A percentile compares a stretch with the other conserved stretches of the same genome.
phyloP scores from a whole-genome alignment of 2,888 invertebrate genomes.

The Epinotia ramella region DNA sequence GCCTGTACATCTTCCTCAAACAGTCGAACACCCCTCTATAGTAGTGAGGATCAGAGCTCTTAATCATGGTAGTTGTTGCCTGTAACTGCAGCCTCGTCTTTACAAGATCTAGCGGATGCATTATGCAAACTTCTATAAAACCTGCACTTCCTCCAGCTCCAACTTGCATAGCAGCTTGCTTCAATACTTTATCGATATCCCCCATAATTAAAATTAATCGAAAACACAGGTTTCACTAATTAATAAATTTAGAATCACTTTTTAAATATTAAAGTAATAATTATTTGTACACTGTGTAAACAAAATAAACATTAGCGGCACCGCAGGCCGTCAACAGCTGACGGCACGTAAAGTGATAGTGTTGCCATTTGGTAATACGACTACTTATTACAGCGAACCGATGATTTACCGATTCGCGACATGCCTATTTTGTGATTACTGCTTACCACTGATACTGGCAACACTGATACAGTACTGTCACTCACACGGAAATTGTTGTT shows the following conservation, averaged over 20 bases:
- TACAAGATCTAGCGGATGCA: conserved; percentile 97
- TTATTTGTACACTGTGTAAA: conserved; percentile 15
- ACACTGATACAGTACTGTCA: conserved; percentile 48
- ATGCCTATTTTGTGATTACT: background rate
- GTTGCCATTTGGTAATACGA: conserved; percentile 19
- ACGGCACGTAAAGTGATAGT: conserved; percentile 12
- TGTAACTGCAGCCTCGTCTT: conserved; percentile 90
- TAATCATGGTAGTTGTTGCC: conserved; percentile 58
- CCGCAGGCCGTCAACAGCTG: conserved; percentile 18
- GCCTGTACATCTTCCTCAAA: conserved; percentile 93
- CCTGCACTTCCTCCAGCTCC: conserved; percentile 96
- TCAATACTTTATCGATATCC: conserved; percentile 79
- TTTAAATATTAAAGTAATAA: background rate
- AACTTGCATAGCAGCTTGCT: conserved; percentile 92
- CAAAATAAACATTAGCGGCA: conserved; percentile 40
- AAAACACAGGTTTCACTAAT: background rate
- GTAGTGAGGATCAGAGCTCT: conserved; percentile 82
- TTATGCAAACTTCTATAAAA: conserved; percentile 97
- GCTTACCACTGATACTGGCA: conserved; percentile 15
- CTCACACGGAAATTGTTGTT: conserved; percentile 50
- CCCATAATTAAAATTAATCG: conserved; percentile 62
- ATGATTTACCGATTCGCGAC: conserved; percentile 7
- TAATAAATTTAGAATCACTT: conserved; percentile 1
- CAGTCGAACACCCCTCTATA: conserved; percentile 94
- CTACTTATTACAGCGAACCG: conserved; percentile 6